Evolutionary conservation across 2,797 vertebrate species (phyloP).

Genomic region (Periparus ater): DNA sequence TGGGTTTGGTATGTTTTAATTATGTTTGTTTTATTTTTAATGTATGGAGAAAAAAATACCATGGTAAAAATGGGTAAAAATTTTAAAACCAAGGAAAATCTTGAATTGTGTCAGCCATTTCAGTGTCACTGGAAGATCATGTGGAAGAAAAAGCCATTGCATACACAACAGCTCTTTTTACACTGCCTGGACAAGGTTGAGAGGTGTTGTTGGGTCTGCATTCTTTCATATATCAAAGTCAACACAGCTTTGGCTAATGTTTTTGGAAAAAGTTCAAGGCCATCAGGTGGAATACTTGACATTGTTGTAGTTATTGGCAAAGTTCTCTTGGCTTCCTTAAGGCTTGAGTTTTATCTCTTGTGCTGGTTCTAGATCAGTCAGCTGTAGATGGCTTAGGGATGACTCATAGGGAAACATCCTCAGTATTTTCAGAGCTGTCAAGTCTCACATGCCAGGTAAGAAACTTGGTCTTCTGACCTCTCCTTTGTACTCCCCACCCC

Average conservation of each 20-base stretch:
- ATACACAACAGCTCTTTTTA: background rate
- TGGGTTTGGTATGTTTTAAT: background rate
- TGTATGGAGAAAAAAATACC: background rate
- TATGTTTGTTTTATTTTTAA: background rate
- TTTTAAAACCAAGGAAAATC: background rate
- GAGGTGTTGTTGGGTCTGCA: background rate
- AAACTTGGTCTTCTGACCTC: background rate
- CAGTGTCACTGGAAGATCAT: background rate
- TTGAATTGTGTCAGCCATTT: background rate
- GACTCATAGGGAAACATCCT: background rate
- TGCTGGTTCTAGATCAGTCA: background rate
- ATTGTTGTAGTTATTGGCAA: background rate
- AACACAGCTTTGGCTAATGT: background rate
- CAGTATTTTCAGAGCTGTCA: background rate
- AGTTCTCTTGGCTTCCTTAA: background rate
- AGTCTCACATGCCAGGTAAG: background rate
- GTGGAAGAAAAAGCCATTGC: background rate
- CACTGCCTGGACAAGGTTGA: background rate
- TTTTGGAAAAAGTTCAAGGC: background rate
- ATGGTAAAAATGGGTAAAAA: background rate
- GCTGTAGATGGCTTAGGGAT: background rate
- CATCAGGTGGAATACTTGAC: background rate
- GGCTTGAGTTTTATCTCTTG: background rate
- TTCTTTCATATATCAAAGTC: conserved; percentile 15
- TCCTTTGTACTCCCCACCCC: background rate